Percentiles rank a stretch among this genome's conserved stretches.
phyloP scores from a whole-genome alignment of 2,888 invertebrate species.

The Parapristionchus giblindavisi region DNA sequence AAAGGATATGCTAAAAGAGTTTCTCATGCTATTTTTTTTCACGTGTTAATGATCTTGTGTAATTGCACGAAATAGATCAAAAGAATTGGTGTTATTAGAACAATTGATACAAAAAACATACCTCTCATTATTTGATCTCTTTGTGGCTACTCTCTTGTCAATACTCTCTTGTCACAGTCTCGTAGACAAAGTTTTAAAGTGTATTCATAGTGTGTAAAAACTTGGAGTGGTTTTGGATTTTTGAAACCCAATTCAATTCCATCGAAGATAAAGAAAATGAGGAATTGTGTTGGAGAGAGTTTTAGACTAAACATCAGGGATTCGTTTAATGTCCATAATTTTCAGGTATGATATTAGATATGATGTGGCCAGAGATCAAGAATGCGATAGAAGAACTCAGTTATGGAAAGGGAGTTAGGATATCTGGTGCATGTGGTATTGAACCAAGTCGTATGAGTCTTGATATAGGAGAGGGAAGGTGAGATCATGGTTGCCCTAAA shows the following conservation, averaged over 20 bases:
- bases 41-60: too few species aligned
- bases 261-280: not conserved
- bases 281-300: not conserved
- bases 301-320: too few species aligned
- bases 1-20: too few species aligned
- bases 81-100: too few species aligned
- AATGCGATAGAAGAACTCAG: slow-evolving; percentile 63
- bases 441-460: slow-evolving; percentile 61
- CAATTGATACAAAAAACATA: too few species aligned
- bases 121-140: too few species aligned
- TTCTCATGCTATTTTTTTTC: too few species aligned
- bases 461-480: slow-evolving; percentile 54
- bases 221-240: not conserved
- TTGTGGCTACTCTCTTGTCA: too few species aligned
- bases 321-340: not conserved
- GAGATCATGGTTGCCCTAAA: not conserved
- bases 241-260: not conserved
- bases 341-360: slow-evolving; percentile 66
- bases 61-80: too few species aligned
- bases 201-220: not conserved
- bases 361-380: slow-evolving; percentile 67
- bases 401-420: slow-evolving; percentile 62
- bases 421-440: slow-evolving; percentile 65
- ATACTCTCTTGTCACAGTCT: not conserved
- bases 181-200: not conserved